Evolutionary conservation across 2,797 vertebrate species (phyloP), one percentile per base, ranked within the genome.

Genomic region (Cygnus olor): DNA sequence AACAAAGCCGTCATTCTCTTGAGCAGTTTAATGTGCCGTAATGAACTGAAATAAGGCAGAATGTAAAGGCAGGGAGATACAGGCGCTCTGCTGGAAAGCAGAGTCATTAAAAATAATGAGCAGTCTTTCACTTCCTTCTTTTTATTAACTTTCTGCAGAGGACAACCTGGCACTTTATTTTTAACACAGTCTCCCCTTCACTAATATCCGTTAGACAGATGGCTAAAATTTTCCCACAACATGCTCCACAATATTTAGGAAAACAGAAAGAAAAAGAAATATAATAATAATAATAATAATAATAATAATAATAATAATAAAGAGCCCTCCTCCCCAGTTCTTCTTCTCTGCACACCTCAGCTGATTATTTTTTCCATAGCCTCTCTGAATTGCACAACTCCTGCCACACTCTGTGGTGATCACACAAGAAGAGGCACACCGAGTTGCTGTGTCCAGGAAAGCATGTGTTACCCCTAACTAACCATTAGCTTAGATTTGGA

Each of bases 61-160:
- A 96, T 96, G 97, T 95, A 98, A 96, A 97, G 96, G 95, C 94
- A 93, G 89, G 88, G 97, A 98, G 98, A 99, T 98, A 98, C 57
- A 97, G 96, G 97, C 97, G 90, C 97, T 98, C 98, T 97, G 98
- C 97, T 98, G 97, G 98, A 98, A 98, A 98, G 98, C 97, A 97
- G 97, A 98, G 98, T 97, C 98, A 98, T 99, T 98, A 99, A 99
- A 99, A 99, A 99, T 98, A 99, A 99, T 98, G 98, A 98, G 97
- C 97, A 96, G 94, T 93, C 96, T 97, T 97, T 96, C 97, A 97
- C 97, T 98, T 98, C 97, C 97, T 97, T 96, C 93, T 97, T 97
- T 98, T 98, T 98, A 98, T 98, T 97, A 98, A 97, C 96, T 97
- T 98, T 98, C 96, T 97, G 96, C 93, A 96, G 95, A 97, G 96